phyloP scores from a whole-genome alignment of 2,797 vertebrate species.

The Lacerta agilis region DNA sequence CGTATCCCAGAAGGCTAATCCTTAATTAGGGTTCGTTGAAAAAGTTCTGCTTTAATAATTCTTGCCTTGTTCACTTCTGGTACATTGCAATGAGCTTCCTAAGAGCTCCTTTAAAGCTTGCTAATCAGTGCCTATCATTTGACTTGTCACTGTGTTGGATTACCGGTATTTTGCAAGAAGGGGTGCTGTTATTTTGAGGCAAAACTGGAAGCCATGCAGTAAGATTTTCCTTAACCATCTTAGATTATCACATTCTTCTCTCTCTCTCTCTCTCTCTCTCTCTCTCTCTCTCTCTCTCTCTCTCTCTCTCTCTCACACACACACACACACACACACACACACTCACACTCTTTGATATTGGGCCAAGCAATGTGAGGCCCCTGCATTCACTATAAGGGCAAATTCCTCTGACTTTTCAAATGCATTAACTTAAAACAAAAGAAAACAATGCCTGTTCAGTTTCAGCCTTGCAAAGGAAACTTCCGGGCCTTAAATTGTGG shows the following conservation, averaged over 20 bases:
- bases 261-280: neutral
- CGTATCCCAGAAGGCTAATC: neutral
- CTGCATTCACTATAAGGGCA: conserved; percentile 1
- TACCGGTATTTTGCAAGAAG: neutral
- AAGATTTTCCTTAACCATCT: neutral
- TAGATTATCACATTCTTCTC: conserved; percentile 11
- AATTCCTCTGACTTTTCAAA: conserved; percentile 1
- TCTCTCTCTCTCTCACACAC: too few relatives aligned
- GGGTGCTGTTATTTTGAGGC: neutral
- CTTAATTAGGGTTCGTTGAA: conserved; percentile 8
- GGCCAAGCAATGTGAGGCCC: conserved; percentile 16
- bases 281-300: neutral
- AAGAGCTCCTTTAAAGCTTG: neutral
- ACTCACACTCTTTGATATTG: conserved; percentile 8
- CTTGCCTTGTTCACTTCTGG: conserved; percentile 15
- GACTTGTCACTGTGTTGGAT: neutral
- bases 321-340: too few relatives aligned
- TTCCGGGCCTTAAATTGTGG: neutral
- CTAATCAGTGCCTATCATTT: neutral
- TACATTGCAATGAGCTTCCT: conserved; percentile 6
- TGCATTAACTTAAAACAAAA: neutral
- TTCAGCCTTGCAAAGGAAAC: conserved; percentile 3
- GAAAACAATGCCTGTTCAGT: conserved; percentile 1
- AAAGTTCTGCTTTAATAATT: conserved; percentile 30
- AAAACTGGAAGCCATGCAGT: conserved; percentile 4